Conservation (phyloP, 2,888 invertebrate species). For the Stictocephala bisonia region DNA sequence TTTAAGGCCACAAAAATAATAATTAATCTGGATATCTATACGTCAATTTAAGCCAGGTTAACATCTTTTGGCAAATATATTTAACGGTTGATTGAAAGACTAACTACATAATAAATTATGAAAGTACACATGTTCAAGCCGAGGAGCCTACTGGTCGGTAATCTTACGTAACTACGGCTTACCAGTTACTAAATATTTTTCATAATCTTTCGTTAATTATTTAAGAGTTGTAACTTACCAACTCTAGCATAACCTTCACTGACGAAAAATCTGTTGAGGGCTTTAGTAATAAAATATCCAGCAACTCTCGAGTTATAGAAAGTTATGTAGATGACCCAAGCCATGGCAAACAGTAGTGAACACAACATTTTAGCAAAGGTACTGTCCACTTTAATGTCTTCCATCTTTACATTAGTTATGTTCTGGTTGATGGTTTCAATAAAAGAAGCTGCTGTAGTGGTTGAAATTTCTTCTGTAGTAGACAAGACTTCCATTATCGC, state of each 20-base stretch:
- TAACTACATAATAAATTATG: no score
- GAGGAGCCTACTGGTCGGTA: no score
- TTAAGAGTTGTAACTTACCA: no score
- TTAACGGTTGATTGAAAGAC: no score
- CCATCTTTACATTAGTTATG: slow-evolving; percentile 46
- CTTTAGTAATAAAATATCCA: slow-evolving; percentile 89
- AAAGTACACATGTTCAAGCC: no score
- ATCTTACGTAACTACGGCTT: no score
- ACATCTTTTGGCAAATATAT: no score
- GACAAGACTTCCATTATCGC: slow-evolving; percentile 3
- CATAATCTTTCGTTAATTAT: no score
- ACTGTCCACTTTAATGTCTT: slow-evolving; percentile 81
- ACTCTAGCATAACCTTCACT: slow-evolving; percentile 90
- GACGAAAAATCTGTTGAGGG: slow-evolving; percentile 88
- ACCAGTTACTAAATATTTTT: no score
- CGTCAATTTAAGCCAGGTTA: no score
- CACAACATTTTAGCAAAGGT: slow-evolving; percentile 81
- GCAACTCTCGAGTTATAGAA: slow-evolving; percentile 95
- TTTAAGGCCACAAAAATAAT: no score
- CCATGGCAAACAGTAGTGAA: slow-evolving; percentile 83
- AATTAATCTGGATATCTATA: no score
- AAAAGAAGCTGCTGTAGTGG: slow-evolving; percentile 18
- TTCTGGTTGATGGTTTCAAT: slow-evolving; percentile 44
- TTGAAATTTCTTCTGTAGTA: slow-evolving; percentile 5
- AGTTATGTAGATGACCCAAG: slow-evolving; percentile 94